Percentiles rank a stretch among this genome's conserved stretches.
Evolutionary conservation across 2,113 vertebrate species (phyloP).

Genomic region (Pionites leucogaster): DNA sequence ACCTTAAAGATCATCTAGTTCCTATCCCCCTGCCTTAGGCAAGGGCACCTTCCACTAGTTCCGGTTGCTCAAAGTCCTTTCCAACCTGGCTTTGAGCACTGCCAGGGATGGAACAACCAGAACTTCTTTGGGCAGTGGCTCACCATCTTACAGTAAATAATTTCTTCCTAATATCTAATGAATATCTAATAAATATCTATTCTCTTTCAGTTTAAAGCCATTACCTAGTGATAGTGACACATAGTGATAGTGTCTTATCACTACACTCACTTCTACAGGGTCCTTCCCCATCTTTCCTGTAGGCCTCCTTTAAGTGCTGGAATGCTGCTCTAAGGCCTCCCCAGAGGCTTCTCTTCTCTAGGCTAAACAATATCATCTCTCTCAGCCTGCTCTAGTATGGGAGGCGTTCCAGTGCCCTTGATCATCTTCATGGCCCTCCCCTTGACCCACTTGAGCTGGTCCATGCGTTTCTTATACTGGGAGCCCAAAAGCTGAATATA

Average conservation of each 20-base stretch:
- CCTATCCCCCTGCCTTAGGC: neutral
- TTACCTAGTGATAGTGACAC: no score
- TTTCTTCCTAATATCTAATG: neutral
- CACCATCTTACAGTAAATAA: neutral
- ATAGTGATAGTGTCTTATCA: neutral
- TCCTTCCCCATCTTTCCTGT: neutral
- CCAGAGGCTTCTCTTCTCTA: neutral
- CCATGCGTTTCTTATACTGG: rapidly evolving
- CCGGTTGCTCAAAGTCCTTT: neutral
- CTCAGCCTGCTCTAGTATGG: neutral
- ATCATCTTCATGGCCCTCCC: neutral
- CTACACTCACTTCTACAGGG: neutral
- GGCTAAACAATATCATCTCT: neutral
- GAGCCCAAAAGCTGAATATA: neutral
- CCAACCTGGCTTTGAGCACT: neutral
- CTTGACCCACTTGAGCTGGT: neutral
- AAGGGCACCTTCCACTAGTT: no score
- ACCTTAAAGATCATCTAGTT: neutral
- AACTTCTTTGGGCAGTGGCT: neutral
- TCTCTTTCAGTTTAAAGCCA: neutral
- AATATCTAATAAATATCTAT: neutral
- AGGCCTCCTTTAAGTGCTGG: neutral
- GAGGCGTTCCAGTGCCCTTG: neutral
- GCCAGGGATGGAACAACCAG: neutral
- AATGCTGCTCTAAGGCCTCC: neutral